Percentiles rank a stretch among this genome's conserved stretches.
phyloP scores from a whole-genome alignment of 1,140 invertebrate genomes.

The Drosophila parvula region DNA sequence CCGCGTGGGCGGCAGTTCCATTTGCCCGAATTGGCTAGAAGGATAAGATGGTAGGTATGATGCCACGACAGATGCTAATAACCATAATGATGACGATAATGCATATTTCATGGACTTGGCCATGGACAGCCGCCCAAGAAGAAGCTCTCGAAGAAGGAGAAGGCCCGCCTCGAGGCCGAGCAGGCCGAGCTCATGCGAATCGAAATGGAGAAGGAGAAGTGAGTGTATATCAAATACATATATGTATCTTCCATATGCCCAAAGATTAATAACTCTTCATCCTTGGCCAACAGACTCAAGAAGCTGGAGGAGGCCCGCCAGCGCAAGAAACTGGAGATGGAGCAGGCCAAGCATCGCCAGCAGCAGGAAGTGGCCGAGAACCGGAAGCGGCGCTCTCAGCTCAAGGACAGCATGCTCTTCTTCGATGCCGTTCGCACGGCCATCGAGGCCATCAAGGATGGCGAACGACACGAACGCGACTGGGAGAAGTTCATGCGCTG shows the following conservation, averaged over 20 bases:
- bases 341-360: conserved; percentile 77
- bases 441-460: conserved; percentile 72
- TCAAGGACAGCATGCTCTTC: conserved; percentile 75
- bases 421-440: conserved; percentile 63
- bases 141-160: conserved; percentile 85
- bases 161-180: conserved; percentile 83
- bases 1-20: background rate
- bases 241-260: too few species aligned
- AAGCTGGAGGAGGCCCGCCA: conserved; percentile 81
- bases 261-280: too few species aligned
- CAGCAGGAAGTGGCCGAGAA: conserved; percentile 81
- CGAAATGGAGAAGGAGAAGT: conserved; percentile 84
- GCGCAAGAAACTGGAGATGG: conserved; percentile 79
- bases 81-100: conserved; percentile 33
- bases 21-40: background rate
- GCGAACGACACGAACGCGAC: conserved; percentile 79
- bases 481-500: conserved; percentile 87
- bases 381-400: conserved; percentile 62
- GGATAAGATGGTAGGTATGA: conserved; percentile 23
- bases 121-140: conserved; percentile 76
- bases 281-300: conserved; percentile 51
- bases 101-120: conserved; percentile 8
- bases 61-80: conserved; percentile 19
- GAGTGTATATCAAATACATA: conserved; percentile 19
- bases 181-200: conserved; percentile 83